Conservation (phyloP, 2,113 vertebrate genomes). For the Garra rufa region DNA sequence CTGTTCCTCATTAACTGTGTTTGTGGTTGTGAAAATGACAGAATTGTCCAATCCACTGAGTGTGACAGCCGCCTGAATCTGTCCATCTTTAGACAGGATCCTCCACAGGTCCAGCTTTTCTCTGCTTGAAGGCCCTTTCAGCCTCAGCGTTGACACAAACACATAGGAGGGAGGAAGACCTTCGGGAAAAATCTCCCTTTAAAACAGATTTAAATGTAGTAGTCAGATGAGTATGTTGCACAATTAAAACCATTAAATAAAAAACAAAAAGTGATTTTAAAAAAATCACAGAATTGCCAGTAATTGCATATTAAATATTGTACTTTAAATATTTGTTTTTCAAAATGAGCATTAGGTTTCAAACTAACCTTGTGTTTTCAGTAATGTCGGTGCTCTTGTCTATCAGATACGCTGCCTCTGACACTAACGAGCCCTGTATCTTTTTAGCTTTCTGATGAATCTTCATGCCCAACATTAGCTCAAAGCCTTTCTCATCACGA, state of each 20-base stretch:
- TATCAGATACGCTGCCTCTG: conserved; percentile 73
- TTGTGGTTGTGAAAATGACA: conserved; percentile 74
- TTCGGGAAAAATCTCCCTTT: conserved; percentile 81
- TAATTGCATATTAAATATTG: conserved; percentile 6
- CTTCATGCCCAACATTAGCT: conserved; percentile 79
- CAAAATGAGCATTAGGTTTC: neutral
- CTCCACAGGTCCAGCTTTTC: conserved; percentile 78
- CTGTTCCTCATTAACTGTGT: conserved; percentile 64
- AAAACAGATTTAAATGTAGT: neutral
- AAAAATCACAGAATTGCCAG: too few species aligned
- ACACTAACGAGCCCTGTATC: conserved; percentile 73
- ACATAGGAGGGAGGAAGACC: conserved; percentile 82
- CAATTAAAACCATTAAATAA: neutral
- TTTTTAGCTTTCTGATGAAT: conserved; percentile 73
- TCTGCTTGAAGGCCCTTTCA: conserved; percentile 64
- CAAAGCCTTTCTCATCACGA: conserved; percentile 82
- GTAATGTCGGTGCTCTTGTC: conserved; percentile 70
- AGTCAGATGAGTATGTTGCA: neutral
- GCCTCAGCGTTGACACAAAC: conserved; percentile 78
- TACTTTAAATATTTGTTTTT: neutral
- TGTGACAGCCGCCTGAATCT: conserved; percentile 75
- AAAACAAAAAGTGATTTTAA: neutral
- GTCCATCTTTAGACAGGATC: conserved; percentile 73
- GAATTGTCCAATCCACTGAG: conserved; percentile 69
- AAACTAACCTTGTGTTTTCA: conserved; percentile 76